These are phyloP conservation scores for Orestias chungarensis DNA, from an alignment of 2,797 vertebrate genomes.

Conservation along the genomic window DNA sequence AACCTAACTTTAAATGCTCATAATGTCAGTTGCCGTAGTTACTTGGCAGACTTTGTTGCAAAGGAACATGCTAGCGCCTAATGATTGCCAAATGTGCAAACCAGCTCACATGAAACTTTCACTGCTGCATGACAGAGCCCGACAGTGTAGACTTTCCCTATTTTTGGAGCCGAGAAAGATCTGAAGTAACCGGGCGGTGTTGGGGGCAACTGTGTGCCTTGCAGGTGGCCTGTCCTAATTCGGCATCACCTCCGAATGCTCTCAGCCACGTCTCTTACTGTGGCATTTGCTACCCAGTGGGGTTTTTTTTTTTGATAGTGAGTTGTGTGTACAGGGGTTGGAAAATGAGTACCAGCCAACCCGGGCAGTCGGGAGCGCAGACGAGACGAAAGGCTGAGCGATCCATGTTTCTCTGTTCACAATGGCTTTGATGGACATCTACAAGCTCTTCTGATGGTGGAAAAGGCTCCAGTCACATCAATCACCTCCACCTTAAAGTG, in stretches of 20 bases:
- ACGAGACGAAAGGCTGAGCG: slow-evolving; percentile 70
- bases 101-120: slow-evolving; percentile 51
- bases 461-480: slow-evolving; percentile 80
- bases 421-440: slow-evolving; percentile 79
- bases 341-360: slow-evolving; percentile 70
- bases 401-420: slow-evolving; percentile 78
- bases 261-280: slow-evolving; percentile 41
- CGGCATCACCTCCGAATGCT: slow-evolving; percentile 68
- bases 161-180: slow-evolving; percentile 59
- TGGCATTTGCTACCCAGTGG: slow-evolving; percentile 71
- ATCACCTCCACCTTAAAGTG: slow-evolving; percentile 71
- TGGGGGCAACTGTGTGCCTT: slow-evolving; percentile 47
- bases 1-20: slow-evolving; percentile 78
- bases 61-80: slow-evolving; percentile 73
- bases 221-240: slow-evolving; percentile 75
- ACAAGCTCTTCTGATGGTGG: slow-evolving; percentile 80
- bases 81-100: slow-evolving; percentile 82
- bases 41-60: slow-evolving; percentile 73
- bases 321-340: slow-evolving; percentile 67
- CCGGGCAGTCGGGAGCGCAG: slow-evolving; percentile 58
- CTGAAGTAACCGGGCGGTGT: slow-evolving; percentile 61
- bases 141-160: slow-evolving; percentile 40
- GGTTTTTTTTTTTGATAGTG: slow-evolving; percentile 72
- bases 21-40: slow-evolving; percentile 75
- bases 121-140: slow-evolving; percentile 43